Percentiles rank a stretch among this genome's conserved stretches.
Conservation (phyloP, 1,140 invertebrate species). For the Drosophila funebris region DNA sequence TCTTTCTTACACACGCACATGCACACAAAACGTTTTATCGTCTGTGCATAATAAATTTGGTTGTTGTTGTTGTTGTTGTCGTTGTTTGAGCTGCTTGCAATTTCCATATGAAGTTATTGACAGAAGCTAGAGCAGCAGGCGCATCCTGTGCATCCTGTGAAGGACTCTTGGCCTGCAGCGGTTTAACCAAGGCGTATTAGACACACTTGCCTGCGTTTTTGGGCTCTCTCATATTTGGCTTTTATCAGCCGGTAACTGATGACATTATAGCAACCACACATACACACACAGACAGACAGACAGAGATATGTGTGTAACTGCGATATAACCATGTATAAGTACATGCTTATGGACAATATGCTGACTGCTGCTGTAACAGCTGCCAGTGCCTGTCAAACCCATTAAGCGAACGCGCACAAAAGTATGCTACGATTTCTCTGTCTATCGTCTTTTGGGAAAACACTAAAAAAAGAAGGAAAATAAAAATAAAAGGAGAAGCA, state of each 20-base stretch:
- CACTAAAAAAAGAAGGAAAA: background rate
- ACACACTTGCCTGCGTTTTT: slow-evolving; percentile 62
- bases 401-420: slow-evolving; percentile 56
- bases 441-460: slow-evolving; percentile 32
- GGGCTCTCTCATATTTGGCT: slow-evolving; percentile 27
- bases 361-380: slow-evolving; percentile 62
- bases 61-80: slow-evolving; percentile 34
- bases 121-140: slow-evolving; percentile 31
- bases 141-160: slow-evolving; percentile 15
- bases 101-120: slow-evolving; percentile 64
- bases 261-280: slow-evolving; percentile 60
- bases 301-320: background rate
- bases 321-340: background rate
- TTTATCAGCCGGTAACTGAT: slow-evolving; percentile 61
- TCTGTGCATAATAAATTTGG: slow-evolving; percentile 79
- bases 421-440: slow-evolving; percentile 63
- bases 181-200: slow-evolving; percentile 47
- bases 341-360: slow-evolving; percentile 42
- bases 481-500: background rate
- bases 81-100: slow-evolving; percentile 33
- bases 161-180: slow-evolving; percentile 14
- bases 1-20: slow-evolving; percentile 15
- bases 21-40: slow-evolving; percentile 74
- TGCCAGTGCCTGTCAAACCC: slow-evolving; percentile 72
- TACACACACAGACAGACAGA: background rate